Evolutionary conservation across 2,888 invertebrate species (phyloP), one percentile per base, ranked within the genome.

Genomic region (Diogma glabrata): DNA sequence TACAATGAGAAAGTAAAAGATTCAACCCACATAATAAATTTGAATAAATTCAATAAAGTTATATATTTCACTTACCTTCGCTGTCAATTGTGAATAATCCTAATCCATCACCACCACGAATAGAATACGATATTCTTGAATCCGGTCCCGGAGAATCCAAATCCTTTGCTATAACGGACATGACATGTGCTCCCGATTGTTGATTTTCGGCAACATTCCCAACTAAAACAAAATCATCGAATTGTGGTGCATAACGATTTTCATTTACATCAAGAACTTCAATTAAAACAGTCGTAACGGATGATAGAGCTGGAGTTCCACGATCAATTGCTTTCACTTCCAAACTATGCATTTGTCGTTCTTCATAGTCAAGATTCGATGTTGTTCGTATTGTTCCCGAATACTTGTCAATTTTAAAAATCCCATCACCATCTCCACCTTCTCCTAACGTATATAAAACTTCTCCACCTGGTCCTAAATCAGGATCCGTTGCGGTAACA

Each of bases 201-300:
- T 81, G 78, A 69, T 91, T 92, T 72, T 96, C 95, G 52, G 72
- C 73, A 55, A 95, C 85, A 58, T 73, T 74, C 49, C 85, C 87
- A 54, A 76, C 71, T 56, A 85, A 72, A 57, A 90, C 88, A 62
- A 84, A 86, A 66, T 87, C 88, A 50, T 77, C 77, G 69, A 95
- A 95, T 57, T 75, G 73, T 2, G 95, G 93, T 50, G 90, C 76
- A 69, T 83, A 81, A 51, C 82, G 74, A 71, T 95, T 95, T 72
- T 95, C 95, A 72, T 96, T 92, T 16, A 95, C 94, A 72, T 96
- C 95, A 58, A 88, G 84, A 55, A 91, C 79, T 70, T 93, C 90
- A 50, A 96, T 79, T 49, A 85, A 78, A 28, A 96, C 78, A 53
- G 82, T 78, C 53, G 89, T 84, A 62, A 87, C 85, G 2, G 90